Evolutionary conservation across 2,797 vertebrate species (phyloP).

Genomic region (Squalus acanthias): DNA sequence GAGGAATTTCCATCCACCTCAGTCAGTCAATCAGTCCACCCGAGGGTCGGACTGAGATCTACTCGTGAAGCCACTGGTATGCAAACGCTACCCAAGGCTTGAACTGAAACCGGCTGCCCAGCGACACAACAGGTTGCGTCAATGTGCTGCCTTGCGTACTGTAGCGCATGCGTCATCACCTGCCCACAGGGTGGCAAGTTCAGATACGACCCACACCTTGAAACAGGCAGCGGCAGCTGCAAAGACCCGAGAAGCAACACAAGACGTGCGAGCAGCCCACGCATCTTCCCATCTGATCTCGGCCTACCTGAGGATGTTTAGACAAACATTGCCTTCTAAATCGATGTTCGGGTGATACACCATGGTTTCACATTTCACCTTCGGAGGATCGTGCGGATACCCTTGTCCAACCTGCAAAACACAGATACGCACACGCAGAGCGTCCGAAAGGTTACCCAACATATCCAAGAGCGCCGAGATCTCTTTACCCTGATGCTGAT

Average conservation of each 20-base stretch:
- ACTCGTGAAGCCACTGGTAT: not conserved
- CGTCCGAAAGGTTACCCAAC: not conserved
- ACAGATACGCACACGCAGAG: slow-evolving; percentile 3
- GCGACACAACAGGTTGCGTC: not conserved
- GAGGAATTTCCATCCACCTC: not conserved
- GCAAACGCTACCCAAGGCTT: not conserved
- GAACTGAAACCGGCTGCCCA: not conserved
- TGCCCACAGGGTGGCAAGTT: not conserved
- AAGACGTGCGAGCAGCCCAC: too few relatives aligned
- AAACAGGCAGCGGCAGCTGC: not conserved
- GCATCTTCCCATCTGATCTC: not conserved
- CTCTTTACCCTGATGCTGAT: not conserved
- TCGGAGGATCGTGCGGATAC: slow-evolving; percentile 90
- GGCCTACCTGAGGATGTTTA: slow-evolving; percentile 87
- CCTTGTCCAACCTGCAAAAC: slow-evolving; percentile 80
- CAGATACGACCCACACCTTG: not conserved
- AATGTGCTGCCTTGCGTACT: not conserved
- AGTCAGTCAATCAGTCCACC: not conserved
- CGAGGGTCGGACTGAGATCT: not conserved
- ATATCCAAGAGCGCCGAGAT: not conserved
- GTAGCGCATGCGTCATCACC: not conserved
- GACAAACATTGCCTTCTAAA: slow-evolving; percentile 93
- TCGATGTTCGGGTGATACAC: slow-evolving; percentile 97
- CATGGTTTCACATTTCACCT: slow-evolving; percentile 96
- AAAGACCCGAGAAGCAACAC: too few relatives aligned